Conservation (phyloP, 2,113 vertebrate species). For the Hydrochoerus hydrochaeris region DNA sequence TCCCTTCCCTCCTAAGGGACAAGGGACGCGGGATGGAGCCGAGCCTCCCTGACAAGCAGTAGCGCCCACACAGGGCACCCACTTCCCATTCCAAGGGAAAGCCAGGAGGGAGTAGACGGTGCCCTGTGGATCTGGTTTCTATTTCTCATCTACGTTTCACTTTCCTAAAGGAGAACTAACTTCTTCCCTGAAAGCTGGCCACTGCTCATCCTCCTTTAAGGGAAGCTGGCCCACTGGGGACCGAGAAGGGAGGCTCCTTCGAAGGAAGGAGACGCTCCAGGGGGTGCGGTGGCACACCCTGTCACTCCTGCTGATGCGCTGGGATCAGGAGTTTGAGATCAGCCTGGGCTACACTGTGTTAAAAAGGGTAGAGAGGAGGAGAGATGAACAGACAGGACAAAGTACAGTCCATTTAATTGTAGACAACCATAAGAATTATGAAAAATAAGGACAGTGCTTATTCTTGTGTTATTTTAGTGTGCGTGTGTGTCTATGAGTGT, state of each 20-base stretch:
- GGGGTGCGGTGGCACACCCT: background rate
- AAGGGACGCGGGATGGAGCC: no score
- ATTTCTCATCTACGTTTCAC: slow-evolving; percentile 57
- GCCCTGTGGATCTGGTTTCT: background rate
- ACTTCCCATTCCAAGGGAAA: background rate
- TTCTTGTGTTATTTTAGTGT: background rate
- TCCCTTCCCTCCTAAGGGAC: background rate
- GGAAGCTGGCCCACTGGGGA: background rate
- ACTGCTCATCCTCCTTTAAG: background rate
- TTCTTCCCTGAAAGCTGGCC: background rate
- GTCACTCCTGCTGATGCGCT: no score
- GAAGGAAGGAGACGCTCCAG: background rate
- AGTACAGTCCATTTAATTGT: background rate
- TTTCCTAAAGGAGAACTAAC: slow-evolving; percentile 24
- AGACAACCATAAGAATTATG: background rate
- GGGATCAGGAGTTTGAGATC: background rate
- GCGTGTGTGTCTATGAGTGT: background rate
- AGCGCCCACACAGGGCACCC: no score
- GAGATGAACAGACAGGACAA: background rate
- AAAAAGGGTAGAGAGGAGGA: background rate
- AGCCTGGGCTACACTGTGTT: background rate
- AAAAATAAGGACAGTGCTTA: background rate
- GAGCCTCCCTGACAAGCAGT: background rate
- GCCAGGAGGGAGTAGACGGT: background rate
- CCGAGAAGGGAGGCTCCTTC: background rate